Percentiles rank a stretch among this genome's conserved stretches.
These are phyloP conservation scores for Muscicapa comitata DNA, from an alignment of 2,797 vertebrate species.

Conservation along the genomic window DNA sequence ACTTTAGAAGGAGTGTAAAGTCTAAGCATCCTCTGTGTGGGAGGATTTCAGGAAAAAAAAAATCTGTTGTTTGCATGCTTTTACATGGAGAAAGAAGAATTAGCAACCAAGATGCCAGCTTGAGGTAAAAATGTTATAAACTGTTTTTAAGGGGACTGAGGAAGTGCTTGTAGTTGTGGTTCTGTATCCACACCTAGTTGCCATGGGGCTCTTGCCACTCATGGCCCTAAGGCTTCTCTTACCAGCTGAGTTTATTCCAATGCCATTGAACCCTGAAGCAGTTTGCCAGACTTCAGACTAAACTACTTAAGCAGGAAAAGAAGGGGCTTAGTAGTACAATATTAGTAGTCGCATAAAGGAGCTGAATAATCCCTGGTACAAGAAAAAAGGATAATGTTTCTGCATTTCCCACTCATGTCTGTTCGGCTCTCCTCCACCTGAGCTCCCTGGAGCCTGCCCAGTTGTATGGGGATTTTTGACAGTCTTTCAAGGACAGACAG, in stretches of 20 bases:
- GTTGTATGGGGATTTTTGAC: not conserved
- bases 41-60: not conserved
- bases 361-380: not conserved
- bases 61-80: not conserved
- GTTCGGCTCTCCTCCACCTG: not conserved
- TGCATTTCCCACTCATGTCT: not conserved
- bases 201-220: not conserved
- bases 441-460: fast-evolving
- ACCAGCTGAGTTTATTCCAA: not conserved
- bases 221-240: not conserved
- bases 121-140: not conserved
- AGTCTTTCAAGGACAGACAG: not conserved
- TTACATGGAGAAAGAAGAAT: not conserved
- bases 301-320: not conserved
- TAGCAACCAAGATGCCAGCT: not conserved
- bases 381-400: not conserved
- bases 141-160: not conserved
- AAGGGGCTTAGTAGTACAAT: not conserved
- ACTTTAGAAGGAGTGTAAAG: slow-evolving; percentile 60
- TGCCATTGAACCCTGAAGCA: fast-evolving
- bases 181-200: not conserved
- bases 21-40: slow-evolving; percentile 7
- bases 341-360: not conserved
- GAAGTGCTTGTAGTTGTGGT: not conserved
- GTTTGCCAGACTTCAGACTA: not conserved